Evolutionary conservation across 2,888 invertebrate genomes (phyloP), one percentile per base, ranked within the genome.

Genomic region (Sphinx pinastri): DNA sequence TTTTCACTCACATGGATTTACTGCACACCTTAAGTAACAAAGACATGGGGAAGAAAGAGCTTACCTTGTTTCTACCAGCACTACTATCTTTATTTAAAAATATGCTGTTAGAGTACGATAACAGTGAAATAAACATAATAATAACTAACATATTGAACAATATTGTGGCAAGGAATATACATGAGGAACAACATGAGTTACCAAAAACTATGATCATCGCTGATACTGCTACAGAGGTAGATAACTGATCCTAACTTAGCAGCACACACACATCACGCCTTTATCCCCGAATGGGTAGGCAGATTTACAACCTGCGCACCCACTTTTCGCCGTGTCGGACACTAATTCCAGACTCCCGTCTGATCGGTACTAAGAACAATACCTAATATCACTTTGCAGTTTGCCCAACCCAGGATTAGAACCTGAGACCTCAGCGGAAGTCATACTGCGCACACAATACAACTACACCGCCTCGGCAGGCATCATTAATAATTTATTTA

Each of bases 111-210:
- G 87, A 90, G 73, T 91, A 87, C 75, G 84, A 93, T 74, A 85
- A 88, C 57, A 91, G 89, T 77, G 87, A 88, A 81, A 87, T 93
- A 73, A 93, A 93, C 75, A 87, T 89, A 73, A 71, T 86, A 55
- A 73, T 92, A 63, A 88, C 88, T 4, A 87, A 84, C 70, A 88
- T 91, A 72, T 71, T 93, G 47, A 88, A 86, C 71, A 91, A 89
- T 76, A 74, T 93, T 60, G 76, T 92, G 49, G 77, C 88, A 2
- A 84, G 81, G 68, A 84, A 74, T 74, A 76, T 80, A 70, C 71
- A 79, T 68, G 75, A 76, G 57, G 74, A 77, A 49, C 45, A 77
- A 49, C 45, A 68, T 8, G 72, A 75, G 13, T 55, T 70, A 19
- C 76, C 81, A 0, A 84, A 78, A 76, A 71, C 76, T 55, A 67